Evolutionary conservation across 1,140 invertebrate genomes (phyloP).

Genomic region (Dendroctonus valens): DNA sequence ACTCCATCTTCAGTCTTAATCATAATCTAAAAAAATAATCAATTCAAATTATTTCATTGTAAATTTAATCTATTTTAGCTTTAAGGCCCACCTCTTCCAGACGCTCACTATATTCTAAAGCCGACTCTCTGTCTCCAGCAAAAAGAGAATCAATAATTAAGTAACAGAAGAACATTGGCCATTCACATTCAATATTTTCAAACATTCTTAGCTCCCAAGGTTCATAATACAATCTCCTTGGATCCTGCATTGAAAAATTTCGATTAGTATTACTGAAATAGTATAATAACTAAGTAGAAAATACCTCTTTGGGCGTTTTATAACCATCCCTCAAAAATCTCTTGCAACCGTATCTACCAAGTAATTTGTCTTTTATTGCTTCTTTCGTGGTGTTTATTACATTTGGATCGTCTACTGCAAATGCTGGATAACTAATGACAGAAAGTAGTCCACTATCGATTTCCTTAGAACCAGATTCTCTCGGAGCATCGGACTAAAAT

Average conservation of each 20-base stretch:
- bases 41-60: not conserved
- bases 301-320: conserved; percentile 87
- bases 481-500: conserved; percentile 84
- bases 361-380: conserved; percentile 79
- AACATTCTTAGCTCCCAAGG: conserved; percentile 97
- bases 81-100: conserved; percentile 61
- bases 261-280: too few relatives aligned
- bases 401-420: conserved; percentile 94
- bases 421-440: conserved; percentile 97
- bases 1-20: conserved; percentile 86
- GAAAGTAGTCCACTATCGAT: conserved; percentile 92
- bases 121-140: conserved; percentile 77
- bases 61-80: not conserved
- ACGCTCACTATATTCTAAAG: conserved; percentile 68
- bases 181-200: conserved; percentile 99
- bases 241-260: conserved; percentile 62
- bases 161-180: conserved; percentile 98
- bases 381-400: conserved; percentile 85
- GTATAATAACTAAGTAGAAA: too few relatives aligned
- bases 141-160: conserved; percentile 93
- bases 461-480: conserved; percentile 98
- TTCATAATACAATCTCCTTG: conserved; percentile 92
- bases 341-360: conserved; percentile 94
- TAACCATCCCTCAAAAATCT: conserved; percentile 97
- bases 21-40: conserved; percentile 59